Evolutionary conservation across 2,797 vertebrate genomes (phyloP), one percentile per base, ranked within the genome.

Genomic region (Allenopithecus nigroviridis): DNA sequence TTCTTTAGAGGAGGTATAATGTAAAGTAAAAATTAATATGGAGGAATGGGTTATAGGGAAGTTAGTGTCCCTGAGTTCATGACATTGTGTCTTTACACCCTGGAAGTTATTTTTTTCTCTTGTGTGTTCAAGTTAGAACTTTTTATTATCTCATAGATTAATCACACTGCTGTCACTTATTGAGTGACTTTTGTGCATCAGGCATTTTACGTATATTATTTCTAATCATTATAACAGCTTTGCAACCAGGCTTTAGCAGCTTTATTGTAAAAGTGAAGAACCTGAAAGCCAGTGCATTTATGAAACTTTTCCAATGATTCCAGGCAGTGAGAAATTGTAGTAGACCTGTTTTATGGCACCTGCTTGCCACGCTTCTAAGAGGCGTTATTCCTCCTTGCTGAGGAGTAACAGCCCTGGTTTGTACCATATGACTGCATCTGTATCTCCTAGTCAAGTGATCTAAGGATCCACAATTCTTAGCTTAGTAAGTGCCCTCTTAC

Each of bases 261-360:
- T 75, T 81, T 95, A 72, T 81, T 78, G 13, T 89, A 86, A 93
- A 93, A 74, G 55, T 88, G 41, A 85, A 92, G 79, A 89, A 50
- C 70, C 79, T 89, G 7, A 59, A 86, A 94, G 24, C 43, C 61
- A 95, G 55, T 78, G 13, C 5, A 87, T 86, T 90, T 78, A 70
- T 92, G 72, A 89, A 70, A 85, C 36, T 94, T 93, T 96, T 36
- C 68, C 50, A 92, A 14, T 30, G 26, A 89, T 41, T 90, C 43
- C 21, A 41, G 26, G 85, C 36, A 70, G 80, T 39, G 76, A 59
- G 48, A 92, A 53, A 36, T 53, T 81, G 12, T n/a, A 59, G 30
- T 30, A 79, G 22, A 70, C 21, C 36, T 48, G 19, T 68, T 87
- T 75, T 79, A 83, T 64, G 13, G 6, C 55, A 83, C 72, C 39